Evolutionary conservation across 2,797 vertebrate genomes (phyloP).

Genomic region (Sebastes matsubarae): DNA sequence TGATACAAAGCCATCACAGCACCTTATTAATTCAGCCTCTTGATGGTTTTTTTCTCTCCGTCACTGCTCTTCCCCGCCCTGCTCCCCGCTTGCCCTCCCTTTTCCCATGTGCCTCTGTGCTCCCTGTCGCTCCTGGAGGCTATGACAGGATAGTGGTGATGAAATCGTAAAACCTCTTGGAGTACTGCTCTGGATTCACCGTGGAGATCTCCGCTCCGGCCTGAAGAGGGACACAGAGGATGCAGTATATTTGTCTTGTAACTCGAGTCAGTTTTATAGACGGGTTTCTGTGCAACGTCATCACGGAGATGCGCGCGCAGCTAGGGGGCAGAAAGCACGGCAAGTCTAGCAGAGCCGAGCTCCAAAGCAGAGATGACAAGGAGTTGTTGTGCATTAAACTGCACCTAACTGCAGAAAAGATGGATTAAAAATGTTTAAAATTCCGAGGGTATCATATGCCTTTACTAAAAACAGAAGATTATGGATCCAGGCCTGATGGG

Average conservation of each 20-base stretch:
- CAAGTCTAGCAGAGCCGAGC: too few species aligned
- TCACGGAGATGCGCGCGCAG: too few species aligned
- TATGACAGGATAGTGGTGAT: constrained; percentile 99
- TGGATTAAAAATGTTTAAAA: too few species aligned
- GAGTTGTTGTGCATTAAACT: too few species aligned
- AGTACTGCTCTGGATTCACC: constrained; percentile 99
- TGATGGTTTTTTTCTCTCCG: constrained; percentile 64
- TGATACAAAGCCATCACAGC: constrained; percentile 56
- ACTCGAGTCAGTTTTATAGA: background rate
- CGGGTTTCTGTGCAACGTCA: too few species aligned
- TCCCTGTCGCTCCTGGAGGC: constrained; percentile 75
- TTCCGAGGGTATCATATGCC: too few species aligned
- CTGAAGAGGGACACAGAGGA: constrained; percentile 71
- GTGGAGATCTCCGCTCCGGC: constrained; percentile 99
- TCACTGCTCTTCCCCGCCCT: constrained; percentile 58
- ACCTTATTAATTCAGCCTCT: constrained; percentile 55
- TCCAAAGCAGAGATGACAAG: too few species aligned
- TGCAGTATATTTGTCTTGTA: background rate
- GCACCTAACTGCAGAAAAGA: too few species aligned
- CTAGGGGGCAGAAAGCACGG: too few species aligned
- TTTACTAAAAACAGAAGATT: too few species aligned
- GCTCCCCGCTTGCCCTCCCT: constrained; percentile 46
- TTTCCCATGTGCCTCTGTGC: constrained; percentile 59
- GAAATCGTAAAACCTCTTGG: constrained; percentile 99
- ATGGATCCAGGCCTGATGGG: too few species aligned